Conservation (phyloP, 2,113 vertebrate species). For the Oryzias melastigma region DNA sequence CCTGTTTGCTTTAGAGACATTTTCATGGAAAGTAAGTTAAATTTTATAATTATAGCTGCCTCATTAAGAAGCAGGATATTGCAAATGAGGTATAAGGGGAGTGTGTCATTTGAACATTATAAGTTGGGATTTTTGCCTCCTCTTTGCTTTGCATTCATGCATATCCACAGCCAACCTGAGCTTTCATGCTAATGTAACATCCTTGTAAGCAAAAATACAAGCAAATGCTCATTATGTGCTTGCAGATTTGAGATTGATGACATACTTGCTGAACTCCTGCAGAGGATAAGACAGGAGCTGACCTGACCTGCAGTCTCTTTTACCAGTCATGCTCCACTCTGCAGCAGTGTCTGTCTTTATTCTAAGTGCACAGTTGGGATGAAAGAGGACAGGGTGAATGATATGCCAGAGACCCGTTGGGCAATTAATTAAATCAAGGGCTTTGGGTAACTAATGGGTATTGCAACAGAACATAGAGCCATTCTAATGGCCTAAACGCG, state of each 20-base stretch:
- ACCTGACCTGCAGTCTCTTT: neutral
- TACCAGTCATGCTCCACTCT: neutral
- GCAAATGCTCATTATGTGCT: neutral
- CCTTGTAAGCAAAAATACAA: conserved; percentile 3
- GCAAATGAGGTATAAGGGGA: too few relatives aligned
- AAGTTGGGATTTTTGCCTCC: too few relatives aligned
- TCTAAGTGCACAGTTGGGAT: neutral
- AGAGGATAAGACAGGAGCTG: too few relatives aligned
- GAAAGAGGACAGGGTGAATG: conserved; percentile 6
- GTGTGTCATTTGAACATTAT: too few relatives aligned
- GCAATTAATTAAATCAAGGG: conserved; percentile 6
- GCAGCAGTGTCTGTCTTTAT: neutral
- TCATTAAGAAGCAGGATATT: too few relatives aligned
- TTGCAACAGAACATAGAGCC: conserved; percentile 1
- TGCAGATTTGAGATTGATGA: too few relatives aligned
- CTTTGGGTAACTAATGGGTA: neutral
- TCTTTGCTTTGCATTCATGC: too few relatives aligned
- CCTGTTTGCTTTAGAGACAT: too few relatives aligned
- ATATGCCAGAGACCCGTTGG: neutral
- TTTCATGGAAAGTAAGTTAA: too few relatives aligned
- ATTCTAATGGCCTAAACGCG: neutral
- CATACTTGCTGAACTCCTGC: too few relatives aligned
- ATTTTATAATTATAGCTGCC: too few relatives aligned
- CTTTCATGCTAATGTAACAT: neutral
- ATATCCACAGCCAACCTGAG: neutral